Evolutionary conservation across 2,888 invertebrate species (phyloP), one percentile per base, ranked within the genome.

Genomic region (Loripinus fragilis): DNA sequence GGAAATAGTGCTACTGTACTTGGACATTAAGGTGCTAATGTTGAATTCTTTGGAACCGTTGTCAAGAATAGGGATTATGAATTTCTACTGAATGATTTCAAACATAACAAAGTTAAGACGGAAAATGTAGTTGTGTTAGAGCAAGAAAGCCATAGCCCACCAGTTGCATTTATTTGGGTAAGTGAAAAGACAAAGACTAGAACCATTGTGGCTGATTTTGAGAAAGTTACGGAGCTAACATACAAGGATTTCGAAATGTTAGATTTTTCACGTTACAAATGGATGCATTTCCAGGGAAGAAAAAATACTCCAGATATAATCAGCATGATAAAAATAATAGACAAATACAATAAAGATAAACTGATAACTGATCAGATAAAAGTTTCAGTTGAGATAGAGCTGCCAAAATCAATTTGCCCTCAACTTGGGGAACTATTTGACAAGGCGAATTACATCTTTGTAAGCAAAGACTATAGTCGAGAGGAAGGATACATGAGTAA

Each of bases 1-100:
- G 95, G 96, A 8, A 96, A 96, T 91, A 95, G 95, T 78, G 95
- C 95, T 81, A 95, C 96, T 0, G 95, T 96, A 1, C 92, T 96
- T 28, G 94, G 95, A 0, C 93, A 95, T 71, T 93, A 96, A 2
- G 95, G 95, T 17, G 93, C 93, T 2, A 84, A 94, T 0, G 95
- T 95, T 72, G 96, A 96, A 89, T 95, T 95, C 89, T 91, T 96
- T 23, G 83, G 83, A 23, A 80, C 80, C 15, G 33, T 83, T 10
- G 76, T 78, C 3, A 72, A 65, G 20, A 69, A 77, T 45, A 71
- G 48, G 35, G 83, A 83, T 55, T 76, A 55, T 50, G 71, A 67
- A 25, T 87, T 85, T 89, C 91, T 96, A 2, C 91, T 94, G 75
- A 94, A 95, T 23, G 95, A 96, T 89, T 95, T 96, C 88, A 88